A percentile compares a stretch with the other conserved stretches of the same genome.
These are phyloP conservation scores for Agraylea sexmaculata DNA, from an alignment of 1,140 invertebrate species.

Conservation along the genomic window DNA sequence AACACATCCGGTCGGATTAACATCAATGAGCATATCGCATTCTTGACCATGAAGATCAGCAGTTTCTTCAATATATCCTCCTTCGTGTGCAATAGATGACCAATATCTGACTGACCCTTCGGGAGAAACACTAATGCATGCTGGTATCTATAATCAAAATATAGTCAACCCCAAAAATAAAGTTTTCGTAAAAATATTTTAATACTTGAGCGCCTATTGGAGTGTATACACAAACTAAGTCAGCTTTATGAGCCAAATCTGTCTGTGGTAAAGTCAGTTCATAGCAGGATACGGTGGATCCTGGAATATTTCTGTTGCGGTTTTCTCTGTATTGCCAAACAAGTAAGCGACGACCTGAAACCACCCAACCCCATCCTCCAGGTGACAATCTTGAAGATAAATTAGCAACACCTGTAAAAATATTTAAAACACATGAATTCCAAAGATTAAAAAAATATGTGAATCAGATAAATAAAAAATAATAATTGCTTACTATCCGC, in stretches of 20 bases:
- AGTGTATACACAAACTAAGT: slow-evolving; percentile 71
- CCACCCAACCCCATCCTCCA: slow-evolving; percentile 60
- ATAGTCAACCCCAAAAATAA: slow-evolving; percentile 17
- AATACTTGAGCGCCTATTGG: slow-evolving; percentile 50
- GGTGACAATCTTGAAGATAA: slow-evolving; percentile 41
- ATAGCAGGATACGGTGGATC: slow-evolving; percentile 40
- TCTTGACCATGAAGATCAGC: slow-evolving; percentile 75
- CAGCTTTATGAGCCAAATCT: slow-evolving; percentile 83
- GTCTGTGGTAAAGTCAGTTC: slow-evolving; percentile 82
- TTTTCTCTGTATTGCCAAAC: slow-evolving; percentile 72
- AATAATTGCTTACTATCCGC: slow-evolving; percentile 49
- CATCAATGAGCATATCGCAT: slow-evolving; percentile 63
- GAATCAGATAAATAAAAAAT: background rate
- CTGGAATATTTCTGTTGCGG: slow-evolving; percentile 20
- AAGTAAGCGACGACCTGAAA: slow-evolving; percentile 70
- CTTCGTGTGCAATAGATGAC: slow-evolving; percentile 80
- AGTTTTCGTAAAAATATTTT: too few relatives aligned
- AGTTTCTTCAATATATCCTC: slow-evolving; percentile 69
- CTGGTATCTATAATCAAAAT: slow-evolving; percentile 58
- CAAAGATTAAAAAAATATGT: background rate
- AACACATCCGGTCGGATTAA: slow-evolving; percentile 64
- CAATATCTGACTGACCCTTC: slow-evolving; percentile 87
- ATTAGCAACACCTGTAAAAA: slow-evolving; percentile 40
- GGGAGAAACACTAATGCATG: slow-evolving; percentile 85
- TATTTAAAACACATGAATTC: slow-evolving; percentile 8